Evolutionary conservation across 2,113 vertebrate genomes (phyloP), one percentile per base, ranked within the genome.

Genomic region (Lophura nycthemera): DNA sequence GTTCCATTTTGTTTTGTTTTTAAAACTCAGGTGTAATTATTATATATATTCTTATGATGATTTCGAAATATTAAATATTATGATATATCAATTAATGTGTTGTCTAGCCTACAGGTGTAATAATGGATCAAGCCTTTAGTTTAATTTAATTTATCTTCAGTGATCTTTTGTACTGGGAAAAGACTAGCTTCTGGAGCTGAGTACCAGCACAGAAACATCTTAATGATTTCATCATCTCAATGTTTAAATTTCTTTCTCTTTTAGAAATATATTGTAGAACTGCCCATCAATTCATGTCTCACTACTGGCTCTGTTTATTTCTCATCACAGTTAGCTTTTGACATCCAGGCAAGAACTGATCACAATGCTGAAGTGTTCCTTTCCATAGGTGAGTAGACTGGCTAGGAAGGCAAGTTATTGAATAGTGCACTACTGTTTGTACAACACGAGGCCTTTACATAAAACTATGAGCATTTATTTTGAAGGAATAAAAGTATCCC

Each of bases 21-120:
- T 96, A 97, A 98, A 98, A 98, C 98, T 98, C 98, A 98, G 98
- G 98, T 98, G 98, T 98, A 97, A 97, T 97, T 98, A 98, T 97
- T 97, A 97, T 97, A 97, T 97, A 97, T 98, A 95, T 98, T 97
- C 96, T 97, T 97, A 97, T 22, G 76, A 96, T 97, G 83, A 96
- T 96, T 98, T 97, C 96, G 97, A 96, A 97, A 97, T 97, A 97
- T 97, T 96, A 97, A 98, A 96, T 98, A 95, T 94, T 96, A 95
- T 96, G 93, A 96, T 97, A 47, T 95, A 96, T 97, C 93, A 83
- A 52, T 96, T 95, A 96, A 89, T 96, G 95, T 97, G 96, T 96
- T 97, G 93, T 97, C 96, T 95, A 97, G 96, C 96, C 88, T 97
- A 97, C 96, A 96, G 94, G 90, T 95, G 95, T 97, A 95, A 97